Base-by-base conservation (phyloP, 2,113 vertebrate genomes). In the Osmerus mordax region DNA sequence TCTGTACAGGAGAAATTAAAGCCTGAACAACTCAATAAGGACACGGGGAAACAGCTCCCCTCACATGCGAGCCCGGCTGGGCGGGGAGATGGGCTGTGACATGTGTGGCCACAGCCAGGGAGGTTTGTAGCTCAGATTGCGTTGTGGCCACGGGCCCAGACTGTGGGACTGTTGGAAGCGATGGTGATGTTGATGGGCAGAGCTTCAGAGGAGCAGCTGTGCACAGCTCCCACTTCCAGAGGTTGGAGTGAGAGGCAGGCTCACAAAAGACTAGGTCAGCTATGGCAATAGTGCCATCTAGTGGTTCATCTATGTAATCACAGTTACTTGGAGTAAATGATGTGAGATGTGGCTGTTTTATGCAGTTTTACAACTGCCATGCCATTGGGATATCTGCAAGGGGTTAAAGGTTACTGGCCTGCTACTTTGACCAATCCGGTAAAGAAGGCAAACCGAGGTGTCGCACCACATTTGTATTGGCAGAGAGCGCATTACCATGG, bases 1-100 rank as follows among this genome's bases (percentile, higher is more conserved):
- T 91, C 87, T 90, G 84, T 75, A 71, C 73, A 55, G 67, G 72
- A 89, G 86, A 86, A 86, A 90, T 86, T 74, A 87, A 83, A 85
- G 76, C 28, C 74, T 77, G 70, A 65, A 68, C 72, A 76, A 73
- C 67, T 74, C 65, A 72, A 81, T 75, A 68, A 81, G 64, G 69
- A 77, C 65, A 66, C 70, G 67, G 23, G 64, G 71, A 77, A 80
- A 72, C 74, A 67, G 77, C 80, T 82, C 84, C 76, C 7, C 70
- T 81, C 65, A 67, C 87, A 89, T 90, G 85, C 87, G 87, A 77
- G 76, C 72, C 18, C 54, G 77, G 41, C 41, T 8, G 71, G 28
- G 28, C 51, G 55, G 74, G 70, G 74, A 74, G 72, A 78, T 75
- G 67, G 69, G 60, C 72, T 83, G 58, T 67, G 82, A 81, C 84